Conservation (phyloP, 2,797 vertebrate genomes). For the Brachyrhaphis roseni region DNA sequence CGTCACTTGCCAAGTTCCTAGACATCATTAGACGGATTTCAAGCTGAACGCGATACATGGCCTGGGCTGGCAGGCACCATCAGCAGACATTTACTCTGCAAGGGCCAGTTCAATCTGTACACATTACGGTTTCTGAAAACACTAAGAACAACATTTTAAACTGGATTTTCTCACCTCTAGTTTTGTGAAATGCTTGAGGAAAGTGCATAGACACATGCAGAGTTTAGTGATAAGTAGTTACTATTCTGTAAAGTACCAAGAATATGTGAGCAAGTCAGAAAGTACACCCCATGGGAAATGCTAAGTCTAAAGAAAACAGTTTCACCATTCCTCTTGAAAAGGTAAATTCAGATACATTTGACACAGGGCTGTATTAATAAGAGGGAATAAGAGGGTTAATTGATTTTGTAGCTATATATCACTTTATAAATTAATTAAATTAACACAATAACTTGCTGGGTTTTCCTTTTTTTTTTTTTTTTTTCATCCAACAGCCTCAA, state of each 20-base stretch:
- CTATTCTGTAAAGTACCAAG: background rate
- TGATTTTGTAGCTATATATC: too few species aligned
- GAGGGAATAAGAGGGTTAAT: too few species aligned
- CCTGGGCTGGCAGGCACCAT: slow-evolving; percentile 2
- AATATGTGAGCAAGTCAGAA: background rate
- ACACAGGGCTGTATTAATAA: background rate
- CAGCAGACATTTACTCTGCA: background rate
- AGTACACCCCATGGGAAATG: background rate
- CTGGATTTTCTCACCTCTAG: background rate
- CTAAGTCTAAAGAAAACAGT: too few species aligned
- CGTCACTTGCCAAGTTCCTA: slow-evolving; percentile 2
- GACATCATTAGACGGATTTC: slow-evolving; percentile 5
- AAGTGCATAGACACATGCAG: background rate
- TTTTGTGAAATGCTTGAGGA: background rate
- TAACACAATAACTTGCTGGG: too few species aligned
- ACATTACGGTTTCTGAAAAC: background rate
- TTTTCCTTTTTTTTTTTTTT: too few species aligned
- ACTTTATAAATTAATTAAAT: too few species aligned
- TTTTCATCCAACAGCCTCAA: too few species aligned
- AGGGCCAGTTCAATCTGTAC: background rate
- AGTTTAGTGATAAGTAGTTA: background rate
- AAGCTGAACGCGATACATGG: background rate
- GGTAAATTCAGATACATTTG: background rate
- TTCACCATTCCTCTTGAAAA: background rate
- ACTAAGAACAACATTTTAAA: background rate